Evolutionary conservation across 2,797 vertebrate species (phyloP), one percentile per base, ranked within the genome.

Genomic region (Harpagifer antarcticus): DNA sequence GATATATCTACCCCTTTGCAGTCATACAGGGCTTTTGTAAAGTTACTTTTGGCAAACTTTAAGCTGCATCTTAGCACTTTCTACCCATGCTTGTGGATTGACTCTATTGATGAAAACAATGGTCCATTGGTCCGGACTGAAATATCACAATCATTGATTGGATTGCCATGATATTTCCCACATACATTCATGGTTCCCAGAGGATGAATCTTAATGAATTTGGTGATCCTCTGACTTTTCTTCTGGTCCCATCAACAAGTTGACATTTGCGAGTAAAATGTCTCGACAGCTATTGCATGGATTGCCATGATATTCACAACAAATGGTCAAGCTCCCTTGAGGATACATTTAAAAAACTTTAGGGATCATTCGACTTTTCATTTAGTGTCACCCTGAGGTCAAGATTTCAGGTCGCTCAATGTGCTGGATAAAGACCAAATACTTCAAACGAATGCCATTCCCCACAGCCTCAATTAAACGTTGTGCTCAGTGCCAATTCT

Each of bases 1-100:
- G 53, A 77, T 59, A 66, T 20, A 31, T 23, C 31, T 27, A 2
- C 70, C 64, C 74, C 56, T 71, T 45, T 58, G 16, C 23, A 31
- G 23, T 67, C 20, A 13, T 6, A 19, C 54, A 31, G 33, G 17
- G 5, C 49, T 59, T 23, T 74, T 50, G 9, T 60, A 72, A 49
- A 43, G 67, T 67, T 73, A 31, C 58, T 59, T 37, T 19, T 20
- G 16, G 7, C 57, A 9, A 37, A 56, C 42, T 48, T 19, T 31
- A 43, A 77, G 19, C 31, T 56, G 9, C 15, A 9, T 63, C 33
- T 56, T 15, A 74, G 10, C 67, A 54, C 2, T 27, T 74, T 14
- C 57, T 7, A 37, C 20, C n/a, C 11, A 49, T 2, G 8, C 9
- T 37, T 23, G 50, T 10, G 33, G 33, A 9, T 13, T 31, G 23